A percentile compares a stretch with the other conserved stretches of the same genome.
phyloP scores from a whole-genome alignment of 2,888 invertebrate genomes.

The Chirona hameri region DNA sequence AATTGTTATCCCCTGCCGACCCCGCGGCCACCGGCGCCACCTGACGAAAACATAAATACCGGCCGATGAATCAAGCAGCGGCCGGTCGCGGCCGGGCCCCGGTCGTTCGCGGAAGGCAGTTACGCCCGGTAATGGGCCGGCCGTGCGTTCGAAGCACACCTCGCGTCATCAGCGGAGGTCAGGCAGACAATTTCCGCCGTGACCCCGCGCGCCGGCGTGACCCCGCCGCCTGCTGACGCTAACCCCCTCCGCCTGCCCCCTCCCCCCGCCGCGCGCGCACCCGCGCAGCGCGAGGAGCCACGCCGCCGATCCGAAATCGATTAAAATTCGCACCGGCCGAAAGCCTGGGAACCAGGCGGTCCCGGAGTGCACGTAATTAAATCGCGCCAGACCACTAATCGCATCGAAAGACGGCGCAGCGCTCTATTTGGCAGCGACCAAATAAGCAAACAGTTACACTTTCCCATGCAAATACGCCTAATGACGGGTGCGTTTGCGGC shows the following conservation, averaged over 20 bases:
- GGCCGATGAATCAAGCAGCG: not conserved
- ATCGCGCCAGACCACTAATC: not conserved
- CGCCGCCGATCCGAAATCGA: slow-evolving; percentile 13
- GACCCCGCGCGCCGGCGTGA: slow-evolving; percentile 1
- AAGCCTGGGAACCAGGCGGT: not conserved
- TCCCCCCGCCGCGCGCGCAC: not conserved
- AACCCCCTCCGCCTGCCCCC: not conserved
- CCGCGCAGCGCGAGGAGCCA: not conserved
- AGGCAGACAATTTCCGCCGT: not conserved
- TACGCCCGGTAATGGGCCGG: not conserved
- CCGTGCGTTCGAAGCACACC: not conserved
- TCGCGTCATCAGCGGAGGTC: slow-evolving; percentile 9
- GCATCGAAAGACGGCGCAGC: not conserved
- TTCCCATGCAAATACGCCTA: slow-evolving; percentile 22
- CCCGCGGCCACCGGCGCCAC: not conserved
- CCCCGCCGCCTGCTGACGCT: slow-evolving; percentile 1
- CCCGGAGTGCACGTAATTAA: not conserved
- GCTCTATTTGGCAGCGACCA: not conserved
- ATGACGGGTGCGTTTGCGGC: slow-evolving; percentile 5
- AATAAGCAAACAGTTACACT: slow-evolving; percentile 26
- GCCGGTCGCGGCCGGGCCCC: too few species aligned
- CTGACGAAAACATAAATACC: not conserved
- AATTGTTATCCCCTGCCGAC: too few species aligned
- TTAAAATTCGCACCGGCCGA: not conserved
- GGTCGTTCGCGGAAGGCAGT: slow-evolving; percentile 12